These are phyloP conservation scores for Gavialis gangeticus DNA, from an alignment of 2,113 vertebrate genomes.

Conservation along the genomic window DNA sequence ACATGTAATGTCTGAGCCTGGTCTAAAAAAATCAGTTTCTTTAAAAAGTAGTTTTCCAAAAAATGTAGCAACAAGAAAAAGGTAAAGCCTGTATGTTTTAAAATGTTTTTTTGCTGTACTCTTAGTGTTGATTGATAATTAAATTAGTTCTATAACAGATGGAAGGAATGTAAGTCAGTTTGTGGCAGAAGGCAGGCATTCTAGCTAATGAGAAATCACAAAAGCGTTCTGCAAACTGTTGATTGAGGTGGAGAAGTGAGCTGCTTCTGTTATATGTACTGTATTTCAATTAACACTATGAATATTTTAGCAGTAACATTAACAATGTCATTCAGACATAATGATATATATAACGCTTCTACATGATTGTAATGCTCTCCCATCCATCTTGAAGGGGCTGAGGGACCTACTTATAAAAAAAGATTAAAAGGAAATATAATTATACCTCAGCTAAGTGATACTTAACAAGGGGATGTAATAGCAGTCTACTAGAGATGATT, in stretches of 20 bases:
- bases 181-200: constrained; percentile 64
- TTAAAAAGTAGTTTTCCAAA: constrained; percentile 3
- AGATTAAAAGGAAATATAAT: background rate
- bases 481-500: background rate
- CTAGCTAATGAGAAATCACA: constrained; percentile 65
- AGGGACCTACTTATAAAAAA: background rate
- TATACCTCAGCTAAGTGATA: background rate
- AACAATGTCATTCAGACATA: background rate
- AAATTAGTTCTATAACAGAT: constrained; percentile 70
- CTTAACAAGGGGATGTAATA: background rate
- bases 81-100: background rate
- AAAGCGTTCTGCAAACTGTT: constrained; percentile 22
- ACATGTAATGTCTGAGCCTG: too few relatives aligned
- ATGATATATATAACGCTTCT: background rate
- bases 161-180: constrained; percentile 64
- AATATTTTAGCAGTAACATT: constrained; percentile 19
- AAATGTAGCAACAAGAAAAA: background rate
- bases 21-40: background rate
- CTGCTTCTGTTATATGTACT: background rate
- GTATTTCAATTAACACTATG: constrained; percentile 21
- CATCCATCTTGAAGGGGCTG: background rate
- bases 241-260: constrained; percentile 32
- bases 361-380: background rate
- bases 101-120: constrained; percentile 28
- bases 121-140: constrained; percentile 44